A percentile compares a stretch with the other conserved stretches of the same genome.
Conservation (phyloP, 2,113 vertebrate genomes). For the Monopterus albus region DNA sequence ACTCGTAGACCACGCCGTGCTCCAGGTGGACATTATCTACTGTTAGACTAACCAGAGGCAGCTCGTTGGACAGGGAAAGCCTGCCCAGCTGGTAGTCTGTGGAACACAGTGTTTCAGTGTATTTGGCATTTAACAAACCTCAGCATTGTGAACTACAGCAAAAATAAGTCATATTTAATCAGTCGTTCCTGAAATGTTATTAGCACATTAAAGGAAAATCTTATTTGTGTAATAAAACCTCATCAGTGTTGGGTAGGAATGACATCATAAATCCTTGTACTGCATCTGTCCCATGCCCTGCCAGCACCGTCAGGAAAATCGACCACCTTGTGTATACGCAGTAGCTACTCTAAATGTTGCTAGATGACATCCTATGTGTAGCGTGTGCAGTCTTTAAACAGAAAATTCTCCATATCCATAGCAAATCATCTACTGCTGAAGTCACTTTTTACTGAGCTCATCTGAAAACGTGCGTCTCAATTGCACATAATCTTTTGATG, state of each 20-base stretch:
- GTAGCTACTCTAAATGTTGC: neutral
- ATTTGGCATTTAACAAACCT: no score
- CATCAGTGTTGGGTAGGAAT: neutral
- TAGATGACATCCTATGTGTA: neutral
- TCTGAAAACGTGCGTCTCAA: constrained; percentile 14
- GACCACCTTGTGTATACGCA: constrained; percentile 11
- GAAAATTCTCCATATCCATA: constrained; percentile 11
- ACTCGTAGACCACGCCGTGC: constrained; percentile 95
- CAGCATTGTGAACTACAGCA: no score
- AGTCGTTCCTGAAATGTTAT: neutral
- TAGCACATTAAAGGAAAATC: neutral
- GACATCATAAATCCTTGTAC: neutral
- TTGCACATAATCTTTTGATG: constrained; percentile 23
- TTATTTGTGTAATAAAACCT: neutral
- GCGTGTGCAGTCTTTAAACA: constrained; percentile 9
- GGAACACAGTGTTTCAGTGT: constrained; percentile 1
- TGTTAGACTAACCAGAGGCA: constrained; percentile 87
- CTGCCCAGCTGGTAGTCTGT: constrained; percentile 64
- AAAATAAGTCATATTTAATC: neutral
- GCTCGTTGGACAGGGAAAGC: constrained; percentile 70
- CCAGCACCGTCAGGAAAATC: neutral
- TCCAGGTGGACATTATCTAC: constrained; percentile 95
- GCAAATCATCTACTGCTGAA: constrained; percentile 11
- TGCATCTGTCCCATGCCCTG: neutral
- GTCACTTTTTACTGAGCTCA: neutral